Conservation (phyloP, 2,797 vertebrate genomes). For the Enteromius fasciolatus region DNA sequence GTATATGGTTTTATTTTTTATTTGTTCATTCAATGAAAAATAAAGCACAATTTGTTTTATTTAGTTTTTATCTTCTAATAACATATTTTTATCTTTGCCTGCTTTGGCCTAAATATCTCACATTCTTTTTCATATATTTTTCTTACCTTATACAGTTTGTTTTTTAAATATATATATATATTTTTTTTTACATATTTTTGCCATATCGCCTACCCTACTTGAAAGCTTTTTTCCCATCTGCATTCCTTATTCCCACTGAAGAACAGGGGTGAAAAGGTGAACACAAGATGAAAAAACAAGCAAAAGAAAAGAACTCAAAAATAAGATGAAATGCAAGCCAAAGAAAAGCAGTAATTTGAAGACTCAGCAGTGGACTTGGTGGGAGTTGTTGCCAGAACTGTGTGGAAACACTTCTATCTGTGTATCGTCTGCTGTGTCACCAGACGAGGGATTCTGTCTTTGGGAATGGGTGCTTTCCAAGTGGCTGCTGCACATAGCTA, state of each 20-base stretch:
- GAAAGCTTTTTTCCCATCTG: constrained; percentile 65
- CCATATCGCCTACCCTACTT: constrained; percentile 33
- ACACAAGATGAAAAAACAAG: constrained; percentile 64
- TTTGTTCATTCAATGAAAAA: not conserved
- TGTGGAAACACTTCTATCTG: constrained; percentile 30
- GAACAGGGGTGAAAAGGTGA: constrained; percentile 48
- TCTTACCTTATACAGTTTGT: not conserved
- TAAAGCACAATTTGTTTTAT: not conserved
- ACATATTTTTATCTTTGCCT: not conserved
- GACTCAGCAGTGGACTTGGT: constrained; percentile 47
- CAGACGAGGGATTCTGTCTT: constrained; percentile 32
- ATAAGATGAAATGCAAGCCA: constrained; percentile 22
- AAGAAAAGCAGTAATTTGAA: constrained; percentile 56
- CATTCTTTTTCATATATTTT: not conserved
- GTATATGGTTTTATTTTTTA: not conserved
- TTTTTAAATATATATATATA: not conserved
- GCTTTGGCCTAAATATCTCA: not conserved
- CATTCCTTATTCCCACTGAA: constrained; percentile 64
- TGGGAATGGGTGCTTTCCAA: constrained; percentile 38
- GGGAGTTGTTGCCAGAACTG: constrained; percentile 32
- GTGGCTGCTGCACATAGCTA: constrained; percentile 16
- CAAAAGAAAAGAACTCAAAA: constrained; percentile 50
- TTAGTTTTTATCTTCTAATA: not conserved
- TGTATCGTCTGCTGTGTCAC: constrained; percentile 29
- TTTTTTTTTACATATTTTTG: not conserved